Evolutionary conservation across 2,888 invertebrate genomes (phyloP), one percentile per base, ranked within the genome.

Genomic region (Apantesis nais): DNA sequence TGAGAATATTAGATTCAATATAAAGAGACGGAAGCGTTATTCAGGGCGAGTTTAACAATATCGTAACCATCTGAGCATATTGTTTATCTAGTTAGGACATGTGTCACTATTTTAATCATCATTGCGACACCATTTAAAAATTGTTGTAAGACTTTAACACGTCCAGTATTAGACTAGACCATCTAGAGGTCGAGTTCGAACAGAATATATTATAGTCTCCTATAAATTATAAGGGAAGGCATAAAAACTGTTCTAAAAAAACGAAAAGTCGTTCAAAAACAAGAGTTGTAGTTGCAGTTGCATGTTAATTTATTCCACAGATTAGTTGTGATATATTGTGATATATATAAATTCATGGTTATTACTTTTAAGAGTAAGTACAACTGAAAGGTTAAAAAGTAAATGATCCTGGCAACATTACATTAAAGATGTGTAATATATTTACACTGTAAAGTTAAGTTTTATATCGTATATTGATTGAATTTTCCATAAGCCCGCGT

Each of bases 31-130:
- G 78, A 78, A 70, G 62, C 66, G 16, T n/a, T 66, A 78, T 74
- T 73, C 62, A 68, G 78, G 81, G 48, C 81, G 70, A 61, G 37
- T 55, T 65, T 62, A 74, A 74, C 74, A 72, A 67, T 68, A 66
- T 66, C 67, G 72, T 72, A 60, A 68, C 52, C 66, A 74, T 66
- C 62, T 69, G 58, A 73, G 74, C 68, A 74, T 61, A 29, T 31
- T 67, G 58, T 14, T 52, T 55, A 48, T 31, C 61, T 39, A 44
- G 66, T 67, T 68, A 22, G n/a, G 64, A 74, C 71, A 78, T 72
- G 58, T 74, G 75, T 70, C 65, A n/a, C n/a, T n/a, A 66, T 69
- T 69, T 71, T 2, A 2, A 63, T 8, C 22, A 16, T 55, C 25
- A 19, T n/a, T n/a, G n/a, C n/a, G n/a, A n/a, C n/a, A n/a, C n/a